A percentile compares a stretch with the other conserved stretches of the same genome.
Evolutionary conservation across 2,888 invertebrate genomes (phyloP).

Genomic region (Lamellibrachia satsuma): DNA sequence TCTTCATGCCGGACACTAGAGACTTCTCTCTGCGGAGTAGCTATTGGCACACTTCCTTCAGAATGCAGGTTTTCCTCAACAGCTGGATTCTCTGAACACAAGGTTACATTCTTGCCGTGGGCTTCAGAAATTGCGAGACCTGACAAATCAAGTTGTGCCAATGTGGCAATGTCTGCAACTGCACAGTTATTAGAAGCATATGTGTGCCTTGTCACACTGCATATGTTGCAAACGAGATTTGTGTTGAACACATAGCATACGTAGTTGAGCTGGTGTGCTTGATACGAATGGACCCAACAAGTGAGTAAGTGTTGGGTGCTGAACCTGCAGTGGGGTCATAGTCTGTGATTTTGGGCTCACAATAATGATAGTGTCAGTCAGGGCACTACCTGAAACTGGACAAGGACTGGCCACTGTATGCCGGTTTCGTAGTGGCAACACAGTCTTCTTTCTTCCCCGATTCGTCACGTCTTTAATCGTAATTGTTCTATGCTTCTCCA

Average conservation of each 20-base stretch:
- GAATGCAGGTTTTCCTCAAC: neutral
- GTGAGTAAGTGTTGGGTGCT: neutral
- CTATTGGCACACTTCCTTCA: neutral
- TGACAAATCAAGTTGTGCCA: neutral
- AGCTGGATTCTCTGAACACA: neutral
- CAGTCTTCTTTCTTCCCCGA: neutral
- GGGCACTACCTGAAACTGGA: neutral
- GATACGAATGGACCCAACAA: neutral
- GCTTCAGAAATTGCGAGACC: neutral
- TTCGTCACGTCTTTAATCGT: neutral
- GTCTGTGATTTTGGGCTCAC: neutral
- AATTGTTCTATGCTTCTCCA: slow-evolving; percentile 4
- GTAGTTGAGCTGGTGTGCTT: neutral
- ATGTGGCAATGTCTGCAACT: neutral
- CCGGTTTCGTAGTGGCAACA: neutral
- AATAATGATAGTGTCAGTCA: neutral
- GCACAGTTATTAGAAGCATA: neutral
- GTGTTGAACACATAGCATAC: too few species aligned
- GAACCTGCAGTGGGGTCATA: neutral
- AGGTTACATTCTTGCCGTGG: too few species aligned
- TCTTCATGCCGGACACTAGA: neutral
- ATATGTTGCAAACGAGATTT: too few species aligned
- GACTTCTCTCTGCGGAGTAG: neutral
- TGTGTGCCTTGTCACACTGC: too few species aligned
- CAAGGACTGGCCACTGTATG: neutral